Evolutionary conservation across 1,140 invertebrate genomes (phyloP), one percentile per base, ranked within the genome.

Genomic region (Drosophila takahashii): DNA sequence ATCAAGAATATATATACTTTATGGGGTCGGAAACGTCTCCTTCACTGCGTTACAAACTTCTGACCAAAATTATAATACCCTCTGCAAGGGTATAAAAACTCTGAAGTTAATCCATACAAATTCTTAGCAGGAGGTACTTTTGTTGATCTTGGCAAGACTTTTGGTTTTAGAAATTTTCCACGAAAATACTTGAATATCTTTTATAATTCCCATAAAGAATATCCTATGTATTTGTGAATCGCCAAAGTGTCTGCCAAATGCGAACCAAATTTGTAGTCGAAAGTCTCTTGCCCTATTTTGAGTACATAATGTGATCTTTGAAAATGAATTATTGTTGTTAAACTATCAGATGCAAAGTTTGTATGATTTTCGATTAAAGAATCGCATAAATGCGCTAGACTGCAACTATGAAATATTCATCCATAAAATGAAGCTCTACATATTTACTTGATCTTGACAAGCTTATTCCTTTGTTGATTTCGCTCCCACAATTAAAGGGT

Each of bases 401-500:
- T n/a, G 44, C 44, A 26, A n/a, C 29, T 47, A 47, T 47, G 8
- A 44, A 60, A 44, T 60, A 45, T 60, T 36, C 61, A 11, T 64
- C 58, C 60, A 26, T 27, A 44, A 60, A 64, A 59, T 36, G n/a
- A 27, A 44, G 32, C 34, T 18, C 18, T 32, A 59, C 15, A 15
- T 41, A 8, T 59, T 62, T 62, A 42, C 26, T 62, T 42, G n/a
- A 42, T 42, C 54, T 42, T 59, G 37, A 34, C 37, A 60, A 42
- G 54, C 48, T n/a, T 36, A 18, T 36, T 52, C 16, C 18, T 15
- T 18, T 32, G 18, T 13, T 42, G 8, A 11, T 16, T 45, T 16
- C 26, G 60, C 60, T 64, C 60, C 29, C 58, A 50, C 44, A 67
- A 67, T 67, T 67, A 67, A 18, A 16, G 18, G 44, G 27, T 47